Conservation (phyloP, 2,113 vertebrate genomes). For the Nettapus auritus region DNA sequence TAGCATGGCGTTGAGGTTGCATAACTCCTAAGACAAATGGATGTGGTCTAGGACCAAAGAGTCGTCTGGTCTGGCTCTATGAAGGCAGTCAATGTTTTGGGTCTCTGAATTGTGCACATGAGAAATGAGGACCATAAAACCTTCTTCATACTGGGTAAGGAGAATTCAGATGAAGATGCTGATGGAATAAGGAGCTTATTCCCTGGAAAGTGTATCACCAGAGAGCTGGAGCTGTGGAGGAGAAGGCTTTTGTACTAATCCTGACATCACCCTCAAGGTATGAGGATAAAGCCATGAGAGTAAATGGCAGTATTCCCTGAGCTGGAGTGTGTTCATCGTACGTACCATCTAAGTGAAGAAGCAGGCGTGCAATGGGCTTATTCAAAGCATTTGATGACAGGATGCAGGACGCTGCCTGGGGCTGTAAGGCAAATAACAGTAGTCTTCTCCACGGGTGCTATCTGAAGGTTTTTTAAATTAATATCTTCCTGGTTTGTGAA, state of each 20-base stretch:
- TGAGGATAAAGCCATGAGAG: background rate
- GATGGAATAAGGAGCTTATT: background rate
- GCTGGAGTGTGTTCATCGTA: background rate
- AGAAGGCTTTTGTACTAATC: background rate
- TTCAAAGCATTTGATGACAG: slow-evolving; percentile 42
- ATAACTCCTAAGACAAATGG: background rate
- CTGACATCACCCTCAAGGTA: background rate
- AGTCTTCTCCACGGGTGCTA: slow-evolving; percentile 52
- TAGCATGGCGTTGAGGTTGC: rapidly evolving
- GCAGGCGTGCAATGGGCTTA: background rate
- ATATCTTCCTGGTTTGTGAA: background rate
- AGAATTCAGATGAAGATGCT: background rate
- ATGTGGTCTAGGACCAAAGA: background rate
- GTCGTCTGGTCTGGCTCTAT: background rate
- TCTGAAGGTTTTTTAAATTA: background rate
- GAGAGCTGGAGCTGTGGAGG: background rate
- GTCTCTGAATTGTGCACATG: background rate
- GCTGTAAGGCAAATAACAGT: slow-evolving; percentile 27
- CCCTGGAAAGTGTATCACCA: background rate
- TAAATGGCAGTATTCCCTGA: background rate
- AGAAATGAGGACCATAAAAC: background rate
- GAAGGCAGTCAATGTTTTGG: background rate
- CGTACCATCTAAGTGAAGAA: background rate
- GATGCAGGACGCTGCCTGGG: slow-evolving; percentile 39
- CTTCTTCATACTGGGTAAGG: background rate